Evolutionary conservation across 2,113 vertebrate species (phyloP).

Genomic region (Plotosus lineatus): DNA sequence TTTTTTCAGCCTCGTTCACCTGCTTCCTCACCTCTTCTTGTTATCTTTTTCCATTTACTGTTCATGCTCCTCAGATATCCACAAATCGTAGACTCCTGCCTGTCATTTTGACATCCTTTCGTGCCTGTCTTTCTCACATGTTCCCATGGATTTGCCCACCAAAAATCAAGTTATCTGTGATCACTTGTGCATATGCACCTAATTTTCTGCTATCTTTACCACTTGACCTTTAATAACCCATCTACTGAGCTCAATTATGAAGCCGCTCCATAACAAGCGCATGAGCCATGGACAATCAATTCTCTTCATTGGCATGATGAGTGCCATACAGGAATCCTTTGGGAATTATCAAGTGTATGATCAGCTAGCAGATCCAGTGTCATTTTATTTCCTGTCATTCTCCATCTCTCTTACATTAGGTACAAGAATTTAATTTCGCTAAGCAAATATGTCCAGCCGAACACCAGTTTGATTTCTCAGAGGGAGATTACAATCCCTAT

Average conservation of each 20-base stretch:
- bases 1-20: background rate
- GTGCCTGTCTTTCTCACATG: background rate
- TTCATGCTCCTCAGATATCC: background rate
- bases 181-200: conserved; percentile 18
- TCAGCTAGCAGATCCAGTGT: background rate
- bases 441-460: conserved; percentile 32
- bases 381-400: background rate
- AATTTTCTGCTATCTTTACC: conserved; percentile 21
- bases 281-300: conserved; percentile 23
- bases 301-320: conserved; percentile 20
- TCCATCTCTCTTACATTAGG: background rate
- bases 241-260: conserved; percentile 26
- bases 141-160: background rate
- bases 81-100: background rate
- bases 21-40: background rate
- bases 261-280: conserved; percentile 27
- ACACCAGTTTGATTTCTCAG: background rate
- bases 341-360: background rate
- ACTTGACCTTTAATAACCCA: conserved; percentile 34
- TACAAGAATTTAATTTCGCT: conserved; percentile 20
- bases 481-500: background rate
- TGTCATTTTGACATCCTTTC: background rate
- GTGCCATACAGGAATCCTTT: background rate
- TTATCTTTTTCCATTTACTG: background rate
- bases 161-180: conserved; percentile 13